Conservation (phyloP, 1,140 invertebrate species). For the Sitodiplosis mosellana region DNA sequence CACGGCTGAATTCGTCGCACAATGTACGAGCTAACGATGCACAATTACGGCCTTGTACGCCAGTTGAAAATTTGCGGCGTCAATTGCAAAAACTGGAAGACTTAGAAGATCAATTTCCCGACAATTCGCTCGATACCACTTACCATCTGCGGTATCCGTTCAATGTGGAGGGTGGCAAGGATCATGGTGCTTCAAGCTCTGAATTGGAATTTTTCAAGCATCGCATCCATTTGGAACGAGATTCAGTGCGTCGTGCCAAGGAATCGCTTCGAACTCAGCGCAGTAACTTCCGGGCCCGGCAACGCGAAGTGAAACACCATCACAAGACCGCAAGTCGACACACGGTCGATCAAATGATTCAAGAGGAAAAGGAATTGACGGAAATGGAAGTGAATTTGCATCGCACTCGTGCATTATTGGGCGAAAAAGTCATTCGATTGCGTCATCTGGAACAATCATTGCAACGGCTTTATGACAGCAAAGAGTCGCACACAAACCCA, state of each 20-base stretch:
- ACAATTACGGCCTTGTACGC: conserved; percentile 37
- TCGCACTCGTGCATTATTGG: conserved; percentile 51
- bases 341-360: conserved; percentile 36
- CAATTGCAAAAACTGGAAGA: conserved; percentile 61
- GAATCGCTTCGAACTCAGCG: conserved; percentile 37
- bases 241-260: conserved; percentile 52
- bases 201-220: conserved; percentile 65
- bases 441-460: conserved; percentile 56
- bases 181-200: conserved; percentile 26
- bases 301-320: conserved; percentile 18
- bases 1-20: conserved; percentile 32
- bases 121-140: conserved; percentile 43
- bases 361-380: conserved; percentile 59
- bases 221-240: conserved; percentile 54
- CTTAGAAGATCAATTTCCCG: conserved; percentile 57
- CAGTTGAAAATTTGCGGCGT: conserved; percentile 52
- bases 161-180: conserved; percentile 37
- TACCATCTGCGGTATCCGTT: conserved; percentile 58
- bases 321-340: conserved; percentile 23
- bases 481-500: neutral
- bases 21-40: conserved; percentile 10
- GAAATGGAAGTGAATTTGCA: conserved; percentile 64
- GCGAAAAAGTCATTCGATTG: conserved; percentile 59
- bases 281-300: conserved; percentile 16
- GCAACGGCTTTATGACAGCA: conserved; percentile 30